Base-by-base conservation (phyloP, 2,797 vertebrate genomes). In the Rhinophrynus dorsalis region DNA sequence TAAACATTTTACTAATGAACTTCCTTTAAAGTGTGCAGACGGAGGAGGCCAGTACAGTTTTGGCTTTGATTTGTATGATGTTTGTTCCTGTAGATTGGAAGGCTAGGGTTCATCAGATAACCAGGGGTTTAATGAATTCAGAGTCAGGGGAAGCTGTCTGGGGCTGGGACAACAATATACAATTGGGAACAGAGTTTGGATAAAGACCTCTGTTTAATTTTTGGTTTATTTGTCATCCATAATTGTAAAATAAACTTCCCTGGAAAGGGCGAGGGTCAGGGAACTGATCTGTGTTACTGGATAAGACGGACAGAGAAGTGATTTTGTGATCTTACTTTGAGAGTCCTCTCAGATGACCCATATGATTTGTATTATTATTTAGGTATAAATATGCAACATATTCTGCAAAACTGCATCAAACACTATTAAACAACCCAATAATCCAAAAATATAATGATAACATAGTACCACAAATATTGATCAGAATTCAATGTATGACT, bases 191-290 rank as follows among this genome's bases (percentile, higher is more conserved):
- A 44, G 47, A 23, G 13, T 38, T 40, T 60, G 33, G 17, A 68
- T 33, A 37, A 13, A 27, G 15, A 35, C 56, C 45, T 33, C 27
- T 21, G 35, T 42, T 54, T 33, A 54, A 44, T 68, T 44, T n/a
- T 32, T 52, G 35, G 66, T 68, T 60, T 68, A 68, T 68, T 68
- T 68, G 67, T 59, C 35, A 60, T 68, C 24, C 37, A 23, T 61
- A 60, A 68, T 68, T 68, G 67, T 61, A 60, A 61, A 68, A 68
- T 61, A 68, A 68, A 68, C 67, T 52, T 61, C 35, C 32, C 45
- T 44, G 47, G 11, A 61, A 30, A 61, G 56, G 56, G 13, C 56
- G 26, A 27, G 52, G 67, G 67, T 51, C 47, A 57, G 10, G 11
- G 21, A 61, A 59, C 55, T 20, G 30, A 50, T 59, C 35, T 52